Percentiles rank a stretch among this genome's conserved stretches.
phyloP scores from a whole-genome alignment of 2,888 invertebrate species.

The Heteromurus nitidus region DNA sequence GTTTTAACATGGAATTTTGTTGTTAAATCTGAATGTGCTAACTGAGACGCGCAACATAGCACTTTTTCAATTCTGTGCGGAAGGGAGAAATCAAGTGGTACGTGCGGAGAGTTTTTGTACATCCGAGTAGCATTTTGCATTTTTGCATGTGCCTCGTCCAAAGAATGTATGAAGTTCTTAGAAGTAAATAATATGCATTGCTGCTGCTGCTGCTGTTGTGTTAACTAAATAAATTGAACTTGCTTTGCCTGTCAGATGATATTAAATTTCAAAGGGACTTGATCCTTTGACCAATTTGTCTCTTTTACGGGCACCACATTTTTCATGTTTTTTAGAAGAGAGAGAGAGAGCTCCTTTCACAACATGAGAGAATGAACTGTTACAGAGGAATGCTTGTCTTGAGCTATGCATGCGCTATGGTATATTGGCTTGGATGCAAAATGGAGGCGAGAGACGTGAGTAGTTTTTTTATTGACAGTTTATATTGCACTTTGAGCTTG shows the following conservation, averaged over 20 bases:
- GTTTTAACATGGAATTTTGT: too few relatives aligned
- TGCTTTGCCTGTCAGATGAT: slow-evolving; percentile 3
- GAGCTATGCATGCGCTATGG: not conserved
- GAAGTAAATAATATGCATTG: slow-evolving; percentile 15
- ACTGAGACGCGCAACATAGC: too few relatives aligned
- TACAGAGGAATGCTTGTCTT: not conserved
- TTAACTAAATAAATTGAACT: not conserved
- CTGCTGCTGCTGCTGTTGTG: not conserved
- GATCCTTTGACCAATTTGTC: slow-evolving; percentile 45
- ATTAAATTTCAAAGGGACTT: slow-evolving; percentile 53
- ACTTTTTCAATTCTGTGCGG: too few relatives aligned
- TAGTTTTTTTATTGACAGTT: slow-evolving; percentile 18
- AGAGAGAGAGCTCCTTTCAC: too few relatives aligned
- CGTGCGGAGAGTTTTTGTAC: too few relatives aligned
- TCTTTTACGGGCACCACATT: slow-evolving; percentile 23
- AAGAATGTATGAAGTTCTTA: slow-evolving; percentile 33
- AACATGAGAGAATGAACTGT: too few relatives aligned
- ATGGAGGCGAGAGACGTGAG: not conserved
- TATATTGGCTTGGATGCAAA: too few relatives aligned
- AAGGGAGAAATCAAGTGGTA: too few relatives aligned
- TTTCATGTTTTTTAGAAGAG: slow-evolving; percentile 3
- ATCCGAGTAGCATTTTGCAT: too few relatives aligned
- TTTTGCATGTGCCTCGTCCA: not conserved
- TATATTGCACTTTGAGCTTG: slow-evolving; percentile 44
- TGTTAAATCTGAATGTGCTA: too few relatives aligned